Evolutionary conservation across 2,888 invertebrate genomes (phyloP), one percentile per base, ranked within the genome.

Genomic region (Helleia helle): DNA sequence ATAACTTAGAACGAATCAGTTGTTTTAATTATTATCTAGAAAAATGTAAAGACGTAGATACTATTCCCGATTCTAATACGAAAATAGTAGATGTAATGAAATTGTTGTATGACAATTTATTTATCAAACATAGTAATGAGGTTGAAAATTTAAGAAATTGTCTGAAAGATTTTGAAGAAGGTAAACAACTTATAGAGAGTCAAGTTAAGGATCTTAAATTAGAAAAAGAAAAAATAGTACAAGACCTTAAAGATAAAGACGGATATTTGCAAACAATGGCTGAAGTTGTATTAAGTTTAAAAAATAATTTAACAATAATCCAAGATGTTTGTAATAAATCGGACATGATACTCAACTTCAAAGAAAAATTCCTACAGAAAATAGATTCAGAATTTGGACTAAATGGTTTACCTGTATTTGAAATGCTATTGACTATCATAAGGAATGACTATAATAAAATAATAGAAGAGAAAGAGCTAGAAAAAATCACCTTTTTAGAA

Each of bases 41-140:
- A 49, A 71, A 62, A 54, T 67, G 65, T 9, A 74, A 67, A 2
- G 42, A 48, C 9, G 54, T 59, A n/a, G 65, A 56, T 51, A 58
- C 62, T 38, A 59, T 52, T 38, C 18, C 71, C 2, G 50, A 55
- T 22, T 41, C 47, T 31, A 61, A 73, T 43, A 31, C 63, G 1
- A 77, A 63, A 62, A 66, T 79, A 22, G 54, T 80, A 43, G 80
- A 83, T 30, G 40, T 81, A 1, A 70, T 84, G 71, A 77, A 68
- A 66, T 57, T 65, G 56, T 57, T 84, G 29, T 70, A 76, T 47
- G 62, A 65, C 28, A 56, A 62, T 36, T 47, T 81, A 27, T 44
- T 70, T 25, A 51, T 55, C 6, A 67, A 65, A 55, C 80, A 83
- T 44, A 59, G 56, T 4, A 70, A 70, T 45, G 69, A 79, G 56